Conservation (phyloP, 2,113 vertebrate species). For the Aythya baeri region DNA sequence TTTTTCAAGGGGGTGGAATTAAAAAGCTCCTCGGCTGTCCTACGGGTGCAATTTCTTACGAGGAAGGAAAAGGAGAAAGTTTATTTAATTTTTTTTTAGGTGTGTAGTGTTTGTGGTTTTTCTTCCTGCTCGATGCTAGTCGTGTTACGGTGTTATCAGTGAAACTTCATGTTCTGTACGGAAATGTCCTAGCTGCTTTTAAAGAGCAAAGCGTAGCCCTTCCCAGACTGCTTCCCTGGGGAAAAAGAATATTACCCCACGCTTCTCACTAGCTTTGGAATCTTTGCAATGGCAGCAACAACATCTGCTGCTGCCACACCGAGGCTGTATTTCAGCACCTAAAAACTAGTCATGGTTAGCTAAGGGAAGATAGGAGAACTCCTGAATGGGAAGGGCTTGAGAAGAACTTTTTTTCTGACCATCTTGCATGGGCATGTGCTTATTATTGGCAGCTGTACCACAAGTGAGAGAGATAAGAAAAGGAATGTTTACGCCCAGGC, state of each 20-base stretch:
- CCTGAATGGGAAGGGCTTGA: neutral
- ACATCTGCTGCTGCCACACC: accelerated
- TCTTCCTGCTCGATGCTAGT: accelerated
- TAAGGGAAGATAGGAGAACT: neutral
- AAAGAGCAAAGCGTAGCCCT: accelerated
- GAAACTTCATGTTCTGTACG: accelerated
- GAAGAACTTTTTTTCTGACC: neutral
- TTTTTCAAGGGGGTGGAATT: neutral
- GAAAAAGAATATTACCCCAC: accelerated
- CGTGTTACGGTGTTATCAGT: accelerated
- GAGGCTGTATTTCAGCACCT: accelerated
- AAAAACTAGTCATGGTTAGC: accelerated
- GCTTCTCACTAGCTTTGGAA: accelerated
- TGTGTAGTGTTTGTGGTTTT: accelerated
- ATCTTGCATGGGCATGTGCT: neutral
- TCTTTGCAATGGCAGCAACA: accelerated
- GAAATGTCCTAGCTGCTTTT: accelerated
- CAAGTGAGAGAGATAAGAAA: neutral
- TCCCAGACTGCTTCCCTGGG: neutral
- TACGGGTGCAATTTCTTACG: neutral
- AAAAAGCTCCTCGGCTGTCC: too few relatives aligned
- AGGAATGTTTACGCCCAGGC: constrained; percentile 16
- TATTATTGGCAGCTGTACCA: neutral
- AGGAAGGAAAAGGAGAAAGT: too few relatives aligned
- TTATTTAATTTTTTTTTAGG: neutral